Evolutionary conservation across 2,888 invertebrate species (phyloP), one percentile per base, ranked within the genome.

Genomic region (Deilephila porcellus): DNA sequence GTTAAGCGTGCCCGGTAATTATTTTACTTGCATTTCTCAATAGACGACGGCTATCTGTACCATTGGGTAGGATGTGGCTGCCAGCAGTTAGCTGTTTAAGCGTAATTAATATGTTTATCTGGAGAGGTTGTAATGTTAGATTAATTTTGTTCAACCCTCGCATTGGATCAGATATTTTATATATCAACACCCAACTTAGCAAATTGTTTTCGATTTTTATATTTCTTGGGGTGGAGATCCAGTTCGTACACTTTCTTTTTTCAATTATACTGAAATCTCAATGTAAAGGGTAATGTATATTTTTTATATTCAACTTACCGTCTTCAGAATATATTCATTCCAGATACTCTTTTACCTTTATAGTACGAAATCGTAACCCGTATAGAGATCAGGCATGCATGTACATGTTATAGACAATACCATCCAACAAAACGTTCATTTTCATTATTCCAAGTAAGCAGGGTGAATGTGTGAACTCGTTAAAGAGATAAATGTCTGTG

Each of bases 391-490:
- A n/a, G n/a, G 6, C 5, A 56, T 56, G 11, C 37, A 53, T 53
- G 7, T 8, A 3, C 52, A 11, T 52, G 8, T 7, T 63, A 11
- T 63, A 45, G 32, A 71, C 25, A 73, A 62, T 67, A 25, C 34
- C 62, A 37, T 64, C 74, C 37, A 37, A 72, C 60, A 62, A 52
- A 73, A 72, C 78, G 77, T 82, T 80, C 78, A 76, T 78, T 81
- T 78, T 76, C 76, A 72, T 78, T 75, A 70, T 80, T 79, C 79
- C 76, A 76, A 79, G 75, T 74, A 71, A 72, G 74, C 77, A 75
- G 71, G 78, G 76, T 80, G 84, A 83, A 88, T 86, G 87, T 84
- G 87, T 85, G 87, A 86, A 88, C 86, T 88, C 88, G 85, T 89
- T 86, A 88, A 83, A 80, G 80, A 82, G 82, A 85, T 77, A 75